Base-by-base conservation (phyloP, 2,113 vertebrate genomes). In the Perca schrenkii region DNA sequence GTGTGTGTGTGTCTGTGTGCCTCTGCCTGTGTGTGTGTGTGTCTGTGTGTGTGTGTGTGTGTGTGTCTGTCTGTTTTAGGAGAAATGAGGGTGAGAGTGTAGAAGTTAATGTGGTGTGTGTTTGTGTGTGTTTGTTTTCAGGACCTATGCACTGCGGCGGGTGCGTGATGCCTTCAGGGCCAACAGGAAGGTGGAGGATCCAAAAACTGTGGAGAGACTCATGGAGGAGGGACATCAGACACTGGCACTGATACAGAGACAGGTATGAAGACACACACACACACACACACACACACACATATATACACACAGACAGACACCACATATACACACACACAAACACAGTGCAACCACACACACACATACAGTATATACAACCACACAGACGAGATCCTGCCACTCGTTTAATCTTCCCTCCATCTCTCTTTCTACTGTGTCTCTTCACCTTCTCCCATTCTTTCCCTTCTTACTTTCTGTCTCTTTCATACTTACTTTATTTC, bases 131-230 rank as follows among this genome's bases (percentile, higher is more conserved):
- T 58, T 54, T 40, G 19, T 80, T 2, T 80, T 76, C 82, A 99
- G 98, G 95, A 98, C 84, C 0, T 99, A 99, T 0, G 96, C 98
- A 65, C 76, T 99, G 88, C 95, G 96, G 86, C 96, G 96, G 76
- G 96, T 99, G 93, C 96, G 96, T 87, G 98, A 99, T 88, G 96
- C 97, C 86, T 99, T 99, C 95, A 96, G 96, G 95, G 97, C 97
- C 94, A 97, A 98, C 91, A 94, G 93, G 92, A 93, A 84, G 19
- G 40, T 97, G 65, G 69, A 94, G 21, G 97, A 99, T 89, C 94
- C 97, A 15, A 89, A 88, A 83, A 77, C 94, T 76, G 94, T 98
- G 89, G 94, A 95, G 83, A 90, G 91, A 52, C 95, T 99, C 74
- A 53, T 98, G 78, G 94, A 92, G 81, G 96, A 96, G 88, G 98